Evolutionary conservation across 92 coral and sea anemone species (phyloP), one percentile per base, ranked within the genome.

Genomic region (Virgularia gustaviana): DNA sequence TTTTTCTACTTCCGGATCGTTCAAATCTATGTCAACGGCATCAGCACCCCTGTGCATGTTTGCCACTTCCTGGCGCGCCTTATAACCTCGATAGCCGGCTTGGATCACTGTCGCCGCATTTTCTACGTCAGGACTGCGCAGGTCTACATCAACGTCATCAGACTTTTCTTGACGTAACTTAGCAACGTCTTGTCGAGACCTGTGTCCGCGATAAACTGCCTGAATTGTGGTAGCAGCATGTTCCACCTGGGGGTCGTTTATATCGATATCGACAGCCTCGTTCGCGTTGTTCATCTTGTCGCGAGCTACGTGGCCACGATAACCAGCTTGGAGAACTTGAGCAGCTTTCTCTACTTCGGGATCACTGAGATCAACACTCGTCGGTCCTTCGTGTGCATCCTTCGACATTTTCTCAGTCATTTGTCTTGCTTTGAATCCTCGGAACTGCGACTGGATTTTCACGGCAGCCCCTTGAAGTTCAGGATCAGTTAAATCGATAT

Each of bases 261-360:
- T 45, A 43, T 72, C 85, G 66, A 88, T 82, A 28, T 84, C 84
- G 35, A 51, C 78, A 22, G 20, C 65, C 31, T 66, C 57, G 33
- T 58, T 23, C 6, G 49, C 37, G 60, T 54, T 38, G 31, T 85
- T 81, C 0, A 81, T 88, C 34, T 75, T 72, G 59, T 86, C 90
- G 9, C 96, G 85, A 33, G 88, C 78, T 57, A 27, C 75, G 88
- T 86, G 85, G n/a, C 95, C 96, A 72, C 88, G 91, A 83, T 81
- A 89, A 71, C 86, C 78, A 47, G 96, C 96, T 61, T 91, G 98
- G 63, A 92, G 86, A 57, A 81, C 58, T 13, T 77, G 68, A 9
- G 98, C 98, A 9, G 97, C 95, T 12, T 74, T 79, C 32, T 85
- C 95, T 34, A 88, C 95, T 31, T 85, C 97, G n/a, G 79, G 79